A percentile compares a stretch with the other conserved stretches of the same genome.
These are phyloP conservation scores for Galaxias olidus DNA, from an alignment of 2,797 vertebrate genomes.

Conservation along the genomic window DNA sequence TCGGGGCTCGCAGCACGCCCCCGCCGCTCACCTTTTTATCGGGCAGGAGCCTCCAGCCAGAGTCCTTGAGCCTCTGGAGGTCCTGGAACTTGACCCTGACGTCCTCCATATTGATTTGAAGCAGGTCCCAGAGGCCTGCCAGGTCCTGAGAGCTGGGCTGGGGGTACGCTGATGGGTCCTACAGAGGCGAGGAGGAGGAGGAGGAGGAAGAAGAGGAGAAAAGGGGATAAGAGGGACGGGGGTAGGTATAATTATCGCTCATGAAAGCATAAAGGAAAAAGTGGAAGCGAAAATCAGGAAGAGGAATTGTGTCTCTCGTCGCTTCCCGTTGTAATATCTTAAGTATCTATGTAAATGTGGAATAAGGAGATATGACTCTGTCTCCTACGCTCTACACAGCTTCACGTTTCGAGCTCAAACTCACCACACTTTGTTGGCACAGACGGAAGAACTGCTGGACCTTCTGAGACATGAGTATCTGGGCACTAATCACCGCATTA, in stretches of 20 bases:
- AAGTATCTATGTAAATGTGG: no score
- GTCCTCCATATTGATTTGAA: constrained; percentile 97
- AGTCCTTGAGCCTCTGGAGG: constrained; percentile 95
- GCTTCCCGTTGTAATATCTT: not conserved
- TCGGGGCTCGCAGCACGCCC: constrained; percentile 26
- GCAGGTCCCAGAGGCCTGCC: constrained; percentile 96
- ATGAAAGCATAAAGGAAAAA: not conserved
- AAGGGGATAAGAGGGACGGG: not conserved
- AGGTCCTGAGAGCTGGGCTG: constrained; percentile 97
- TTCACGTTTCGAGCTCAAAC: constrained; percentile 40
- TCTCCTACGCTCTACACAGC: no score
- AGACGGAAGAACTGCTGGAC: constrained; percentile 99
- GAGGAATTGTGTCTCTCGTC: constrained; percentile 12
- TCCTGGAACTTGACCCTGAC: constrained; percentile 96
- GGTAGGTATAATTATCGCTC: not conserved
- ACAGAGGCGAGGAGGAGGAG: constrained; percentile 7
- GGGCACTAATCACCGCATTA: constrained; percentile 92
- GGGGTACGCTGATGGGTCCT: constrained; percentile 88
- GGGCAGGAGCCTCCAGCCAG: constrained; percentile 90
- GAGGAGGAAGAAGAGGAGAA: not conserved
- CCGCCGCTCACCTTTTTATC: constrained; percentile 89
- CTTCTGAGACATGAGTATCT: constrained; percentile 98
- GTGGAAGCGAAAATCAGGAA: not conserved
- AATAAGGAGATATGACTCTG: no score
- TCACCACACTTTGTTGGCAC: constrained; percentile 98